These are phyloP conservation scores for Ceratina australensis DNA, from an alignment of 1,140 invertebrate species.

Conservation along the genomic window DNA sequence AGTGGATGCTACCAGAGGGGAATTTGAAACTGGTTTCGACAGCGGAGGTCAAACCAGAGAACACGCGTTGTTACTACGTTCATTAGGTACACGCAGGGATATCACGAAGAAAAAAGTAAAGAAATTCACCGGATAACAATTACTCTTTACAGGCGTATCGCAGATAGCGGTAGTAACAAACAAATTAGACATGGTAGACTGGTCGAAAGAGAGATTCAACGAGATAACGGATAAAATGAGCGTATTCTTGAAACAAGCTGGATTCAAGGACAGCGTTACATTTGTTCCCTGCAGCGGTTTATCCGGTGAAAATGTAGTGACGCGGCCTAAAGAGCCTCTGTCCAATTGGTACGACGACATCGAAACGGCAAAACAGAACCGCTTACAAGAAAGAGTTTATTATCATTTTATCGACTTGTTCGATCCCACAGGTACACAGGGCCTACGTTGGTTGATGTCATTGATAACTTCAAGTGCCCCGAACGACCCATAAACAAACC, in stretches of 20 bases:
- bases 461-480: conserved; percentile 90
- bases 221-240: conserved; percentile 92
- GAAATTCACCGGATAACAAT: too few relatives aligned
- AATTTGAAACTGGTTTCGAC: conserved; percentile 99
- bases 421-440: conserved; percentile 73
- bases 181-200: conserved; percentile 99
- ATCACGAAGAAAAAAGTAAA: too few relatives aligned
- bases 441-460: conserved; percentile 73
- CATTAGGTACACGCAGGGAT: conserved; percentile 84
- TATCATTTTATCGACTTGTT: conserved; percentile 7
- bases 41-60: conserved; percentile 98
- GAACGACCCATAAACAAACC: conserved; percentile 92
- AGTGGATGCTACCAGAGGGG: conserved; percentile 96
- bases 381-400: neutral
- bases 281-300: conserved; percentile 98
- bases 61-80: conserved; percentile 95
- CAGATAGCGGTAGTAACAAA: conserved; percentile 78
- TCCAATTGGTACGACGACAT: conserved; percentile 77
- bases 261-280: conserved; percentile 91
- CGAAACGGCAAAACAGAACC: too few relatives aligned
- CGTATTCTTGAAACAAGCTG: conserved; percentile 96
- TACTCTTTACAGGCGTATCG: conserved; percentile 71
- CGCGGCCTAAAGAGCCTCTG: conserved; percentile 84
- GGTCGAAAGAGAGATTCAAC: conserved; percentile 95
- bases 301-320: conserved; percentile 94